Evolutionary conservation across 1,140 invertebrate genomes (phyloP).

Genomic region (Bradynema listronoti): DNA sequence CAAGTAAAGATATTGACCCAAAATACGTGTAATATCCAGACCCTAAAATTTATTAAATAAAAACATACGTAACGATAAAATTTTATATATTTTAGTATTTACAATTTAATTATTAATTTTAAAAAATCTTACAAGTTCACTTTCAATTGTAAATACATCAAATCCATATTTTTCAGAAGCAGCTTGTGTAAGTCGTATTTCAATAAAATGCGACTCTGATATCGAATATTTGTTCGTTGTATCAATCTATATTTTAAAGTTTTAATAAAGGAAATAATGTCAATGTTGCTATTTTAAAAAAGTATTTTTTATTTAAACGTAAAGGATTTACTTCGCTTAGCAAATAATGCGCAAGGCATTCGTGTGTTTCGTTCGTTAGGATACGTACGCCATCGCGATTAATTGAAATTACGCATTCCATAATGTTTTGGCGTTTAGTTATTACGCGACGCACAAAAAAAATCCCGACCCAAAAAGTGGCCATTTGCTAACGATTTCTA

Average conservation of each 20-base stretch:
- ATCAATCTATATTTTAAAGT: constrained; percentile 21
- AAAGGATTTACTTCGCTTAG: constrained; percentile 16
- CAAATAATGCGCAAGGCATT: neutral
- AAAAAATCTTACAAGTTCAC: constrained; percentile 72
- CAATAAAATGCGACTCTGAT: constrained; percentile 13
- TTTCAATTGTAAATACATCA: constrained; percentile 85
- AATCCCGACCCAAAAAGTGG: constrained; percentile 92
- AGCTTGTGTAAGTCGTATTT: constrained; percentile 90
- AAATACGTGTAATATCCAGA: constrained; percentile 75
- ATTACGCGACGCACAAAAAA: constrained; percentile 63
- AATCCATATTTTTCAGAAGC: constrained; percentile 91
- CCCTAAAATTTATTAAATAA: constrained; percentile 57
- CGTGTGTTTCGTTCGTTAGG: constrained; percentile 12
- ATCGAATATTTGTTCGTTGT: constrained; percentile 20
- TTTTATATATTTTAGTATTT: constrained; percentile 19
- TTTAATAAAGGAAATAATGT: constrained; percentile 67
- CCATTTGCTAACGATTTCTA: constrained; percentile 82
- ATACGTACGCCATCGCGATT: constrained; percentile 26
- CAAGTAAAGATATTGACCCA: constrained; percentile 80
- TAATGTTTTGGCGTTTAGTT: constrained; percentile 13
- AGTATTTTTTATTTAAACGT: constrained; percentile 67
- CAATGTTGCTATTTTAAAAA: neutral
- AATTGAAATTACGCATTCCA: constrained; percentile 26
- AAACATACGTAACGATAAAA: no score
- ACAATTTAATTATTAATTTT: constrained; percentile 2